phyloP scores from a whole-genome alignment of 1,140 invertebrate genomes.

The Myzus persicae region DNA sequence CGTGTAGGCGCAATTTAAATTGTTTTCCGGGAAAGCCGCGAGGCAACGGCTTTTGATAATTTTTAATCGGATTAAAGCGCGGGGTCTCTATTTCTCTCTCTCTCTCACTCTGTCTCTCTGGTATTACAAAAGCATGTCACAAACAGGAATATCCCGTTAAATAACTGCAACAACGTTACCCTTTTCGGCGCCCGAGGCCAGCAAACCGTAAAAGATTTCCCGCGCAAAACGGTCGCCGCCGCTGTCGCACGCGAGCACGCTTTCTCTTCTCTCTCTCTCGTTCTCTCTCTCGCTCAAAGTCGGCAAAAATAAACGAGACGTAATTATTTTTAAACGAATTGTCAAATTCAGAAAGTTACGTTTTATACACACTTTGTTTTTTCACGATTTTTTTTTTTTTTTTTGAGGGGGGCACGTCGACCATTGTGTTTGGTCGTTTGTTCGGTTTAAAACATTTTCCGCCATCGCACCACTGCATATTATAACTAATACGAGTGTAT shows the following conservation, averaged over 20 bases:
- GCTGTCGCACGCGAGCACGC: conserved; percentile 23
- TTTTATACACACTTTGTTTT: conserved; percentile 33
- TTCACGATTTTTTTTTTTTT: background rate
- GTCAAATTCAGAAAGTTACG: conserved; percentile 56
- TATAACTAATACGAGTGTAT: conserved; percentile 21
- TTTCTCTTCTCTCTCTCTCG: background rate
- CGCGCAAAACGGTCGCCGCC: conserved; percentile 24
- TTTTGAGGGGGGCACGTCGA: background rate
- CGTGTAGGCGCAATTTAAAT: conserved; percentile 48
- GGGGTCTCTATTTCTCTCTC: conserved; percentile 7
- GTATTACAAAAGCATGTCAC: conserved; percentile 56
- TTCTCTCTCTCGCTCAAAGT: background rate
- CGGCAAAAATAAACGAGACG: conserved; percentile 53
- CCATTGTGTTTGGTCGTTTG: background rate
- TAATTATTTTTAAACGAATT: conserved; percentile 58
- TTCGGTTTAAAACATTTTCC: background rate
- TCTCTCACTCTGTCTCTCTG: background rate
- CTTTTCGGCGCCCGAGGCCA: conserved; percentile 54
- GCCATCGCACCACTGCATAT: background rate
- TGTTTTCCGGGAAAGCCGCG: conserved; percentile 41
- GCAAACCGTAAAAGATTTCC: conserved; percentile 57
- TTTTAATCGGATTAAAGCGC: conserved; percentile 57
- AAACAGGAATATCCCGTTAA: conserved; percentile 57
- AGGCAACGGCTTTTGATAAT: conserved; percentile 54
- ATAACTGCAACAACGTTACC: conserved; percentile 58